Evolutionary conservation across 2,113 vertebrate genomes (phyloP), one percentile per base, ranked within the genome.

Genomic region (Gavia stellata): DNA sequence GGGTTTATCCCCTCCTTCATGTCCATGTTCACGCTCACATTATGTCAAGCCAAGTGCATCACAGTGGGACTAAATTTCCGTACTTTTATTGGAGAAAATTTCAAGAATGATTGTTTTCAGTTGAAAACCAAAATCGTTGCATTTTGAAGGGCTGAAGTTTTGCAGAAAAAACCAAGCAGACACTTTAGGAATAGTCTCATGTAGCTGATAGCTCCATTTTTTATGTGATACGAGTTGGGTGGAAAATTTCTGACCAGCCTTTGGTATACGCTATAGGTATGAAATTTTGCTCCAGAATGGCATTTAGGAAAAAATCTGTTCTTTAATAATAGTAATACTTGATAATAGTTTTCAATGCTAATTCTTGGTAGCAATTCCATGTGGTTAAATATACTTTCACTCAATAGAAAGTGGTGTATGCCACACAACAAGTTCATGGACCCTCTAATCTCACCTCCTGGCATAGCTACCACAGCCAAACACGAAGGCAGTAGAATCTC

Each of bases 21-120:
- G 10, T 34, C 38, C 66, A 0, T 3, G 10, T 36, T 45, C 53
- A 17, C 16, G 29, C 29, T 66, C 44, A 23, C 17, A 12, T 18
- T 1, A 0, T 2, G 4, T 53, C 52, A 71, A 58, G 63, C 11
- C n/a, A 6, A 52, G 40, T 1, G 9, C 4, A 0, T 36, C 36
- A 20, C 0, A 74, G 16, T 0, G 1, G 19, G 23, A 28, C 53
- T 84, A 5, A 14, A 49, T 33, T 47, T 55, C 38, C 29, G 9
- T 26, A 1, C 16, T 73, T 75, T 24, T 18, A 23, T 58, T 14
- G 29, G 7, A 28, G 55, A 29, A 66, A 44, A 62, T 53, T 3
- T 55, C 50, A 79, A 40, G 9, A 38, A 20, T 0, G 4, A 26
- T 26, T 12, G 3, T 18, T 78, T 86, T 21, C 2, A 45, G n/a